Evolutionary conservation across 2,797 vertebrate species (phyloP).

Genomic region (Phrynocephalus guinanensis): DNA sequence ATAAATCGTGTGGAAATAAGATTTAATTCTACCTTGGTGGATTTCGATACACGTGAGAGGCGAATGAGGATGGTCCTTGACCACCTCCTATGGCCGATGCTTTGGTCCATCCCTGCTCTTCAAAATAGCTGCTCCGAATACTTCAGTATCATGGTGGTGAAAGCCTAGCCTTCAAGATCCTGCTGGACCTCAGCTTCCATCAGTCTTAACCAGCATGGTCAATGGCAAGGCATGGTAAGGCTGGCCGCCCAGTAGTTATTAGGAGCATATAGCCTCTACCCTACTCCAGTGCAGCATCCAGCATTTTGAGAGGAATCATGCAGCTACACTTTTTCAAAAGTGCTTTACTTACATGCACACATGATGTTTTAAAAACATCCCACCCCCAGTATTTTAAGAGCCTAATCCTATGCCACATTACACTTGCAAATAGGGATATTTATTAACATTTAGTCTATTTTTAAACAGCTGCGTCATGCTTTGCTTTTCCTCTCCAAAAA

Average conservation of each 20-base stretch:
- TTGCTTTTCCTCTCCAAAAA: slow-evolving; percentile 60
- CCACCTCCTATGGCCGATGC: background rate
- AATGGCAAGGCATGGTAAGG: background rate
- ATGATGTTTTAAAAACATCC: too few species aligned
- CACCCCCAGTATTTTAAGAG: slow-evolving; percentile 44
- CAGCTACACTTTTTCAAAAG: too few species aligned
- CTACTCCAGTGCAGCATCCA: background rate
- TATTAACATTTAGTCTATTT: slow-evolving; percentile 36
- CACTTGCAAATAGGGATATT: slow-evolving; percentile 41
- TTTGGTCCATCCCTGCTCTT: background rate
- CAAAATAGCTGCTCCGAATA: background rate
- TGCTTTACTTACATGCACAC: background rate
- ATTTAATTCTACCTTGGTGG: too few species aligned
- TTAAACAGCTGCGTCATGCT: slow-evolving; percentile 54
- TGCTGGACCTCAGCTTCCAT: background rate
- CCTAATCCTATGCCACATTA: slow-evolving; percentile 51
- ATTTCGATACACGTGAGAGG: background rate
- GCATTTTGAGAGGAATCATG: background rate
- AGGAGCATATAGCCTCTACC: background rate
- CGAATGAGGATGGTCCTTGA: background rate
- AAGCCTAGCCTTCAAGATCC: too few species aligned
- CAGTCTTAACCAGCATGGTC: background rate
- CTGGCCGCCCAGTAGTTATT: background rate
- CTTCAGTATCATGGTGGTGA: background rate
- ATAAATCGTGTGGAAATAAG: background rate